Conservation (phyloP, 2,797 vertebrate species). For the Gymnoscopelus microlampas region DNA sequence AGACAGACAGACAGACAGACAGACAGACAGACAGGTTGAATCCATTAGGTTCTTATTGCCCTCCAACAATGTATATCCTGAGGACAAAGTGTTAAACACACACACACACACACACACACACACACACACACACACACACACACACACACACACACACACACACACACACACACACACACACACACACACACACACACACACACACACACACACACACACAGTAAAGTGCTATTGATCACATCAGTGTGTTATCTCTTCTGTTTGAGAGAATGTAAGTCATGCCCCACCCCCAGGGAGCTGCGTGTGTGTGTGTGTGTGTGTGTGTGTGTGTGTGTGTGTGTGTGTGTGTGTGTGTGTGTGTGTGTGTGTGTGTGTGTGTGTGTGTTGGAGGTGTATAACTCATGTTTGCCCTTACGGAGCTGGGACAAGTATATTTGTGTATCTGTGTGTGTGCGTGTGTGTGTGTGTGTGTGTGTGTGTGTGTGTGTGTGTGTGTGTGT, state of each 20-base stretch:
- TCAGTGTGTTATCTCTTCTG: slow-evolving; percentile 61
- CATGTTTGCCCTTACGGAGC: too few relatives aligned
- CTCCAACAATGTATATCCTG: slow-evolving; percentile 61
- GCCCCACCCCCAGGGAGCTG: slow-evolving; percentile 44
- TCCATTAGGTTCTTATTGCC: slow-evolving; percentile 64
- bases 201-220: neutral
- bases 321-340: slow-evolving; percentile 13
- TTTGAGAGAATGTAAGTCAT: slow-evolving; percentile 64
- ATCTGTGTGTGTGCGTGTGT: neutral
- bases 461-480: slow-evolving; percentile 5
- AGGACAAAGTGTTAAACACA: slow-evolving; percentile 19
- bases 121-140: too few relatives aligned
- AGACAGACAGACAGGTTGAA: slow-evolving; percentile 29
- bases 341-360: neutral
- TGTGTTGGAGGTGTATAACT: too few relatives aligned
- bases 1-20: slow-evolving; percentile 56
- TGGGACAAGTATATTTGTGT: neutral
- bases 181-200: too few relatives aligned
- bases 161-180: too few relatives aligned
- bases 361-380: slow-evolving; percentile 16
- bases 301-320: slow-evolving; percentile 4
- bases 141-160: too few relatives aligned
- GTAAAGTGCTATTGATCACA: slow-evolving; percentile 73
- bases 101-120: too few relatives aligned
- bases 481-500: slow-evolving; percentile 14